Evolutionary conservation across 2,797 vertebrate genomes (phyloP), one percentile per base, ranked within the genome.

Genomic region (Crypturellus tataupa): DNA sequence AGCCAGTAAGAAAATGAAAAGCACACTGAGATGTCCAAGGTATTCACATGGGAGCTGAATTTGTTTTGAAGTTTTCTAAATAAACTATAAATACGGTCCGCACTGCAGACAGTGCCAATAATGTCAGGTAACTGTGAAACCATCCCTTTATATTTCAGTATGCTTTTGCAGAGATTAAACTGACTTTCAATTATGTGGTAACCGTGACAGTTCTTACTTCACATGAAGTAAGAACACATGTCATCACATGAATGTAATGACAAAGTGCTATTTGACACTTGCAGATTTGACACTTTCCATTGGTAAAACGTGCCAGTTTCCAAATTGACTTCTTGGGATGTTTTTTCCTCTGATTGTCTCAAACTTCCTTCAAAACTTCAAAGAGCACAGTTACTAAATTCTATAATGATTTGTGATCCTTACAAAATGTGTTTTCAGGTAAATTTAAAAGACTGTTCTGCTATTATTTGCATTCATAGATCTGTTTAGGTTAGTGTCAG

Each of bases 131-230:
- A 31, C 76, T 90, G 37, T 86, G 69, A 42, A 80, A 47, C 93
- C 68, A 82, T 60, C 47, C 39, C 11, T 91, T 91, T 88, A 5
- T 86, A 24, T 80, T 94, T 85, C 46, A 58, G 29, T 84, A 64
- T 73, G 31, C 73, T 85, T 94, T 88, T 94, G 67, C 51, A 84
- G 51, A 67, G 35, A 44, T 91, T 83, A 87, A 81, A 78, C 49
- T 89, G 3, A 0, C 58, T 90, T 91, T 91, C 65, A 80, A 21
- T 89, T 82, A 67, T 29, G 31, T 68, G 39, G 67, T 90, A 87
- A 67, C 77, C 42, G 79, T 88, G 80, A 82, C 88, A 94, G 75
- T 47, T 47, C 85, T 79, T 93, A 82, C 94, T 94, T 95, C 95
- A 82, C 71, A 13, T 81, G 60, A 84, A 56, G n/a, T n/a, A n/a